Base-by-base conservation (phyloP, 2,888 invertebrate species). In the Morinoia aosen region DNA sequence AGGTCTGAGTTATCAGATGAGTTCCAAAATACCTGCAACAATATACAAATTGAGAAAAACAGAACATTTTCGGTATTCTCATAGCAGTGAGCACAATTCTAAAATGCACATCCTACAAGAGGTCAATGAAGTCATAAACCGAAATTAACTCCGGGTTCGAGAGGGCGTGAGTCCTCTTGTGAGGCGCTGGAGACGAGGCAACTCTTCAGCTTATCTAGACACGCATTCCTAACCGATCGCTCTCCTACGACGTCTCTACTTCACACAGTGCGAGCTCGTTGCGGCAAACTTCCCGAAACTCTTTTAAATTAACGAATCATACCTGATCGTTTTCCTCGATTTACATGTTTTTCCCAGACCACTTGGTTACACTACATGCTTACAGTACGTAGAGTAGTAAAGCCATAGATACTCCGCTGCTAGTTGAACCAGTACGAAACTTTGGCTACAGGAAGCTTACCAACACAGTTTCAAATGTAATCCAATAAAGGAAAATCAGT, bases 101-200 rank as follows among this genome's bases (percentile, higher is more conserved):
- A 33, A 3, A 76, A 8, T 76, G 25, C 76, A 76, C 33, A 33
- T 33, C 76, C 76, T 76, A 33, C 33, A 76, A 76, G 25, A 76
- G 0, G 76, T 33, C 12, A 76, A 76, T 64, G 25, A 64, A 19
- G 64, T 25, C 12, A 19, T 76, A 0, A 76, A 48, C n/a, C 40
- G 19, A 90, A 48, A 39, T 39, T 33, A 93, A 93, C 93, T 93
- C 93, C 93, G 93, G 93, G n/a, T 57, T 39, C 93, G 93, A 93
- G 93, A 93, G 93, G 93, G 57, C 93, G 93, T 93, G 25, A 93
- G 48, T 93, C 93, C 93, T 93, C 93, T 93, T 93, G 57, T 57
- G 93, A 33, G 93, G 57, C 48, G 93, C 57, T 39, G 76, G 76
- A 76, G 76, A 76, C 76, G 76, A 76, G 25, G 25, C 33, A 33